Conservation (phyloP, 2,113 vertebrate species). For the Nycticebus coucang region DNA sequence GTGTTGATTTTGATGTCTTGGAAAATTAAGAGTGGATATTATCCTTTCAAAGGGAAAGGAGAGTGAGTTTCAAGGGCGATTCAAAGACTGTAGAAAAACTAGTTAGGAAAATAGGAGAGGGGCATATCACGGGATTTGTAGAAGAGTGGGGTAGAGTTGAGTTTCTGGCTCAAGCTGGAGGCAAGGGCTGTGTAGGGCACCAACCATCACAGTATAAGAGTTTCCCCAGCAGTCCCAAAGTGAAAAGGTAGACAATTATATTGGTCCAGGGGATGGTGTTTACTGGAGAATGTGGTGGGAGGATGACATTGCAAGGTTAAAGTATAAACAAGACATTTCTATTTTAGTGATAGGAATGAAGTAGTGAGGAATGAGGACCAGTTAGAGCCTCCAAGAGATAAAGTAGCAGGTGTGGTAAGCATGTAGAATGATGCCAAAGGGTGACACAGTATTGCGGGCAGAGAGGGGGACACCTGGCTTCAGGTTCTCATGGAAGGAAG, state of each 20-base stretch:
- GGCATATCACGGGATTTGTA: background rate
- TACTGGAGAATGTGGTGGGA: background rate
- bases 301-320: background rate
- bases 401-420: background rate
- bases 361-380: background rate
- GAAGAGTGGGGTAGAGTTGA: background rate
- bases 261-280: too few relatives aligned
- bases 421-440: too few relatives aligned
- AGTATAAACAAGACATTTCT: background rate
- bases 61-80: background rate
- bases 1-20: background rate
- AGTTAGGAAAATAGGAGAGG: background rate
- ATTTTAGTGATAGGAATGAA: background rate
- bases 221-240: background rate
- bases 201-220: rapidly evolving
- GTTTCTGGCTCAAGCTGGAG: background rate
- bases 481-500: background rate
- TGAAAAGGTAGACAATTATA: background rate
- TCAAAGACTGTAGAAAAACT: background rate
- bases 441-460: background rate
- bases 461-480: background rate
- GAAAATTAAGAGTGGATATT: background rate
- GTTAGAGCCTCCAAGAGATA: background rate
- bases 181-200: background rate
- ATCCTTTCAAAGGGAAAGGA: background rate